These are phyloP conservation scores for Echinarachnius parma DNA, from an alignment of 53 echinoderm and acorn worm genomes.

Conservation along the genomic window DNA sequence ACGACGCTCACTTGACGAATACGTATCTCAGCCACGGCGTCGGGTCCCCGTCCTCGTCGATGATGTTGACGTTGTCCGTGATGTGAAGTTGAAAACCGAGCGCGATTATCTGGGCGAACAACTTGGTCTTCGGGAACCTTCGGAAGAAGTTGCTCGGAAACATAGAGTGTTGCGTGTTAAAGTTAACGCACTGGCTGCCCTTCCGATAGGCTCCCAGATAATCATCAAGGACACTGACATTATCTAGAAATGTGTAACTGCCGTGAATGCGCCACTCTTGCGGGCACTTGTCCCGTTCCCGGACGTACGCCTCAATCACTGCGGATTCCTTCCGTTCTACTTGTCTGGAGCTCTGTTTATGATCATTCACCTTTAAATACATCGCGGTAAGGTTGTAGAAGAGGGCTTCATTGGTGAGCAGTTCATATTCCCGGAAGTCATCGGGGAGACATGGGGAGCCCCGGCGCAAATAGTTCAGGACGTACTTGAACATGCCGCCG, in stretches of 20 bases:
- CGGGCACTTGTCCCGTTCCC: background rate
- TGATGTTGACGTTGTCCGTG: background rate
- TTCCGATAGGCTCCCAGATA: conserved; percentile 13
- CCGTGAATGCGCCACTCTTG: conserved; percentile 32
- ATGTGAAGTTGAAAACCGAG: conserved; percentile 31
- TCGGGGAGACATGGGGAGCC: conserved; percentile 17
- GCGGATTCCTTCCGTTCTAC: background rate
- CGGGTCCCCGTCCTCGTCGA: background rate
- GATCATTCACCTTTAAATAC: too few species aligned
- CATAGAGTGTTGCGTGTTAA: conserved; percentile 27
- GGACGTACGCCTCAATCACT: conserved; percentile 23
- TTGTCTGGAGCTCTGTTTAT: too few species aligned
- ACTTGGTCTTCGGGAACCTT: conserved; percentile 29
- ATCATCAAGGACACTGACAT: background rate
- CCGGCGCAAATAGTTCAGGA: conserved; percentile 34
- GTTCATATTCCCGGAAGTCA: conserved; percentile 14
- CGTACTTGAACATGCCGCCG: conserved; percentile 18
- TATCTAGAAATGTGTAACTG: background rate
- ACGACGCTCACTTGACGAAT: too few species aligned
- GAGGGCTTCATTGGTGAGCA: conserved; percentile 17
- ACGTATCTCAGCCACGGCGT: conserved; percentile 24
- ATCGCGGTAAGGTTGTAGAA: too few species aligned
- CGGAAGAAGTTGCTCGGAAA: background rate
- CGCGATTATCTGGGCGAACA: conserved; percentile 13
- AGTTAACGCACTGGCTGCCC: conserved; percentile 19